Evolutionary conservation across 1,140 invertebrate species (phyloP), one percentile per base, ranked within the genome.

Genomic region (Akabosia matsudoensis): DNA sequence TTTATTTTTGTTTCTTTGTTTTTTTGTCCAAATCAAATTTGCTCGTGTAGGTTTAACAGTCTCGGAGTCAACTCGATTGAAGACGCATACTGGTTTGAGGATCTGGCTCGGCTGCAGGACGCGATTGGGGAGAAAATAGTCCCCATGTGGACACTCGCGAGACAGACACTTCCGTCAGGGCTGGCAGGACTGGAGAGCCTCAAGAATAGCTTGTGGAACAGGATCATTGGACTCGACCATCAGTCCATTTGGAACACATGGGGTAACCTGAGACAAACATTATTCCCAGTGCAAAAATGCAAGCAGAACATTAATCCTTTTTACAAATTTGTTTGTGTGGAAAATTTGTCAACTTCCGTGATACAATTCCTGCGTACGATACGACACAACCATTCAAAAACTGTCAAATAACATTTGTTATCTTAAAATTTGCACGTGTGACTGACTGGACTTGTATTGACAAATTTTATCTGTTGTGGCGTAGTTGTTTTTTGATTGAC

Each of bases 231-330:
- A 84, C 91, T 89, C 81, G 93, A 91, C 82, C 91, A 93, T 83
- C 92, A 94, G 82, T 91, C 93, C 83, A 92, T 93, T 86, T 92
- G 92, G 51, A 93, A 92, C 92, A 93, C 92, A 82, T 93, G 92
- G 91, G 92, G 91, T 92, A 85, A 84, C 84, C 82, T 75, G 14
- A 56, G n/a, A n/a, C n/a, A n/a, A n/a, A n/a, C n/a, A n/a, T n/a
- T n/a, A n/a, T n/a, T n/a, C n/a, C n/a, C n/a, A n/a, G n/a, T n/a
- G n/a, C n/a, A n/a, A n/a, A n/a, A n/a, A n/a, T n/a, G n/a, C n/a
- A n/a, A n/a, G n/a, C n/a, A n/a, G n/a, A n/a, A n/a, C n/a, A n/a
- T n/a, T n/a, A n/a, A n/a, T n/a, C n/a, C n/a, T n/a, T n/a, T n/a
- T n/a, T n/a, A n/a, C n/a, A n/a, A n/a, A n/a, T n/a, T n/a, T n/a